Evolutionary conservation across 2,113 vertebrate species (phyloP).

Genomic region (Larimichthys polyactis): DNA sequence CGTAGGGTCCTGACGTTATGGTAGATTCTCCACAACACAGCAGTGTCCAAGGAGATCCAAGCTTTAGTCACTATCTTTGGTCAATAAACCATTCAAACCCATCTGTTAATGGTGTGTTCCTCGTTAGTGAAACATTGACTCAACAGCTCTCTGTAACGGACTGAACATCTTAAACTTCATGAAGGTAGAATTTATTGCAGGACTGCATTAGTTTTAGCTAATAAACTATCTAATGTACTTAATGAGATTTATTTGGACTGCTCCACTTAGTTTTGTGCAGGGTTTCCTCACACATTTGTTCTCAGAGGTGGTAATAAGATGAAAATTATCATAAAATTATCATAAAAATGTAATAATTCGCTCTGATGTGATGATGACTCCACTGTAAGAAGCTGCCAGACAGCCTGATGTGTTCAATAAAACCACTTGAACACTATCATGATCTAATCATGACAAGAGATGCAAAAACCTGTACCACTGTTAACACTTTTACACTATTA

Average conservation of each 20-base stretch:
- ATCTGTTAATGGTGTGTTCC: no score
- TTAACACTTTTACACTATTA: background rate
- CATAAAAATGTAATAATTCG: conserved; percentile 2
- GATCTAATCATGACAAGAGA: background rate
- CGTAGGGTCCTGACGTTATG: no score
- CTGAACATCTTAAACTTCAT: no score
- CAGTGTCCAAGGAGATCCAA: no score
- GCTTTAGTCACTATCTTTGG: no score
- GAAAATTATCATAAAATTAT: background rate
- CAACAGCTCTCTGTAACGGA: no score
- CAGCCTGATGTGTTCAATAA: background rate
- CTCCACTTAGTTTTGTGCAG: background rate
- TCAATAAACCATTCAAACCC: no score
- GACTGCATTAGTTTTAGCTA: background rate
- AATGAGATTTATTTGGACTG: background rate
- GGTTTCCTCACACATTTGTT: background rate
- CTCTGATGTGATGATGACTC: background rate
- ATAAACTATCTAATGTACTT: background rate
- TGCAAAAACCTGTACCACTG: background rate
- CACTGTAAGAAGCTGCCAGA: background rate
- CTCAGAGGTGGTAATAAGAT: background rate
- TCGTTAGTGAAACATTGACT: no score
- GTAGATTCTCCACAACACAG: no score
- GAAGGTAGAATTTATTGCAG: background rate
- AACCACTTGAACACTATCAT: background rate